Evolutionary conservation across 2,797 vertebrate genomes (phyloP).

Genomic region (Gobio occitaniae): DNA sequence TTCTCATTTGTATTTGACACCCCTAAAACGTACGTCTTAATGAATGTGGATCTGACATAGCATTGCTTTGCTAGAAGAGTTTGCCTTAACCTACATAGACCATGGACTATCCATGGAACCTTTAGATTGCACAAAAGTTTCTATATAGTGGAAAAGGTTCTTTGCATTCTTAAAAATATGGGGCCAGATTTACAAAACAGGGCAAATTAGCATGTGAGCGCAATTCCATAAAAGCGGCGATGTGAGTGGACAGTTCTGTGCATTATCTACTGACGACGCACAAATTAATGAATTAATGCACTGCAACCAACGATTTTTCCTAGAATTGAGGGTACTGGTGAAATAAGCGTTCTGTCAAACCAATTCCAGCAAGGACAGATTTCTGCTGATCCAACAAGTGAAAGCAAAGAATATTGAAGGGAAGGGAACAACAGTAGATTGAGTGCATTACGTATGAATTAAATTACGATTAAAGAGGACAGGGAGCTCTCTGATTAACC

Average conservation of each 20-base stretch:
- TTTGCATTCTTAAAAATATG: not conserved
- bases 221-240: too few relatives aligned
- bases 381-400: not conserved
- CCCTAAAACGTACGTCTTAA: not conserved
- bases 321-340: not conserved
- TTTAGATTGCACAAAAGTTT: not conserved
- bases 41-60: not conserved
- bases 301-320: not conserved
- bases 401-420: constrained; percentile 5
- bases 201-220: too few relatives aligned
- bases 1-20: not conserved
- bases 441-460: constrained; percentile 7
- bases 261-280: too few relatives aligned
- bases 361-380: not conserved
- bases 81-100: too few relatives aligned
- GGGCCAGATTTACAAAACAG: too few relatives aligned
- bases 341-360: not conserved
- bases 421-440: not conserved
- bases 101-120: not conserved
- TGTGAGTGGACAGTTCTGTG: too few relatives aligned
- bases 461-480: constrained; percentile 28
- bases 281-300: too few relatives aligned
- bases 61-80: too few relatives aligned
- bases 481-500: constrained; percentile 36
- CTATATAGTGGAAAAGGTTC: not conserved